Evolutionary conservation across 2,888 invertebrate species (phyloP).

Genomic region (Polylopha cassiicola): DNA sequence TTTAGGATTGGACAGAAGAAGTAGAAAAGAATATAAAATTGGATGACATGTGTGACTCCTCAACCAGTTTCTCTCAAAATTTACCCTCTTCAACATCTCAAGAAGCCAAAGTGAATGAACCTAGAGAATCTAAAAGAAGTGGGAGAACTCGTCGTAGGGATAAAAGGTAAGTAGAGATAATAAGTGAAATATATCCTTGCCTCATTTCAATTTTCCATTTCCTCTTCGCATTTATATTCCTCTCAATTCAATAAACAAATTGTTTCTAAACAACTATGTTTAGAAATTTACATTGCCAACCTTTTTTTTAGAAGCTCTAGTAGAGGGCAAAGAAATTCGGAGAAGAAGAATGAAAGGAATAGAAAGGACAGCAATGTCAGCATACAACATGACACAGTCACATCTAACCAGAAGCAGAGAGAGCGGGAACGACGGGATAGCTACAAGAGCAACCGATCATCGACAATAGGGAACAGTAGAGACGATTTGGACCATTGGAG

Average conservation of each 20-base stretch:
- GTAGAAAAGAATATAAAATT: conserved; percentile 69
- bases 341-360: conserved; percentile 55
- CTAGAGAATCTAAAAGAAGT: conserved; percentile 54
- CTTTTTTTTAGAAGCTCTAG: conserved; percentile 58
- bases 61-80: conserved; percentile 56
- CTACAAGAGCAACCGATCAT: conserved; percentile 65
- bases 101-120: conserved; percentile 50
- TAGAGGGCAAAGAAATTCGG: conserved; percentile 57
- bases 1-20: conserved; percentile 73
- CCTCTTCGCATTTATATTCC: too few relatives aligned
- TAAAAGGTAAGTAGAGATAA: conserved; percentile 48
- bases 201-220: too few relatives aligned
- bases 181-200: too few relatives aligned
- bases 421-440: conserved; percentile 63
- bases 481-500: conserved; percentile 71
- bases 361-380: conserved; percentile 64
- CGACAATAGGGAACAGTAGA: conserved; percentile 66
- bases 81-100: conserved; percentile 43
- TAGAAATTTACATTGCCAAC: conserved; percentile 1
- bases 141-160: conserved; percentile 59
- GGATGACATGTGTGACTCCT: conserved; percentile 59
- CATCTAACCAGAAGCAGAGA: conserved; percentile 47
- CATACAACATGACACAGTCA: conserved; percentile 54
- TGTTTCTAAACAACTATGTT: neutral
- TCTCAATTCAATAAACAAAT: too few relatives aligned